These are phyloP conservation scores for Mya arenaria DNA, from an alignment of 1,140 invertebrate genomes.

Conservation along the genomic window DNA sequence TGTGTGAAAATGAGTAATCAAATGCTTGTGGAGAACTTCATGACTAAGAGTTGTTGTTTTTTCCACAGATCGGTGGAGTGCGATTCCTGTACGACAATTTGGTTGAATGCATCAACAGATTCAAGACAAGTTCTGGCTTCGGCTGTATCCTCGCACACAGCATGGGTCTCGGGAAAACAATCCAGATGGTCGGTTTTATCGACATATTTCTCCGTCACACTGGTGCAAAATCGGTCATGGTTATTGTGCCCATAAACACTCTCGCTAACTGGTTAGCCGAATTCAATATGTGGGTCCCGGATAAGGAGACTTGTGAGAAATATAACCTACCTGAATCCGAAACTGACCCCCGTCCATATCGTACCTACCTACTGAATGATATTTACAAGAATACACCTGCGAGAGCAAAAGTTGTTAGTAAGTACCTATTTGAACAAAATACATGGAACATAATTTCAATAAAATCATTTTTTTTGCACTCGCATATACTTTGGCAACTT, in stretches of 20 bases:
- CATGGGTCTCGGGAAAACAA: constrained; percentile 99
- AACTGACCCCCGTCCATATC: constrained; percentile 90
- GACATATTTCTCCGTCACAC: constrained; percentile 97
- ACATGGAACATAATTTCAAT: too few relatives aligned
- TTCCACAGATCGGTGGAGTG: constrained; percentile 94
- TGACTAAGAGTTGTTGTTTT: too few relatives aligned
- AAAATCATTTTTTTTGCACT: too few relatives aligned
- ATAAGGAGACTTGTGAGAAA: constrained; percentile 49
- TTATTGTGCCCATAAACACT: constrained; percentile 99
- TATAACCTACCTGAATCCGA: constrained; percentile 39
- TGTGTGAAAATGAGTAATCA: too few relatives aligned
- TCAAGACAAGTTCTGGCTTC: constrained; percentile 94
- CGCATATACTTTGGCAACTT: too few relatives aligned
- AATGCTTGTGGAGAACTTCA: too few relatives aligned
- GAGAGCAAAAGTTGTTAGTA: constrained; percentile 87
- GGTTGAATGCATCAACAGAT: constrained; percentile 94
- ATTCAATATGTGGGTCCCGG: constrained; percentile 97
- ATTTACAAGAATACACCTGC: constrained; percentile 94
- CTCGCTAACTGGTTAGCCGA: constrained; percentile 99
- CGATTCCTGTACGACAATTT: constrained; percentile 98
- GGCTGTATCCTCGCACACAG: constrained; percentile 99
- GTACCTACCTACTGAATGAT: constrained; percentile 95
- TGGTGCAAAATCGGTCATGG: constrained; percentile 92
- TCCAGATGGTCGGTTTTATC: constrained; percentile 95
- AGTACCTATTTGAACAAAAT: too few relatives aligned